phyloP scores from a whole-genome alignment of 2,113 vertebrate species.

The Syngnathus typhle region DNA sequence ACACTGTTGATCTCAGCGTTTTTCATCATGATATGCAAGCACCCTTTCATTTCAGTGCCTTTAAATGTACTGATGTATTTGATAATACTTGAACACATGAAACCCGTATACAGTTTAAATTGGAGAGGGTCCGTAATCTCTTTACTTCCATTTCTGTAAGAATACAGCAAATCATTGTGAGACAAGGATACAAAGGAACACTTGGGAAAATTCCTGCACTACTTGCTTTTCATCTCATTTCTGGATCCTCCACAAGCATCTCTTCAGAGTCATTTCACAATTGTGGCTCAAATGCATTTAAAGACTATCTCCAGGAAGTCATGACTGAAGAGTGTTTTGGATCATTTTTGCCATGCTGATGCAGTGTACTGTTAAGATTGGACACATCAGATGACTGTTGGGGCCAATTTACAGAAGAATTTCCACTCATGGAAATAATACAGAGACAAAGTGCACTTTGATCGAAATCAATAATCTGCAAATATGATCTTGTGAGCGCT shows the following conservation, averaged over 20 bases:
- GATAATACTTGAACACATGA: too few species aligned
- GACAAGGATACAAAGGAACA: background rate
- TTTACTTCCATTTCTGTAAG: background rate
- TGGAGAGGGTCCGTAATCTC: background rate
- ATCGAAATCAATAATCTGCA: slow-evolving; percentile 37
- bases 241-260: background rate
- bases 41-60: too few species aligned
- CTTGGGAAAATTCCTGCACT: background rate
- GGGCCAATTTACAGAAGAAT: slow-evolving; percentile 28
- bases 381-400: slow-evolving; percentile 11
- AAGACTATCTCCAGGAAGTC: slow-evolving; percentile 44
- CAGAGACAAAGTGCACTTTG: slow-evolving; percentile 21
- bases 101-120: background rate
- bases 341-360: background rate
- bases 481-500: slow-evolving; percentile 30
- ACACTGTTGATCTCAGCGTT: too few species aligned
- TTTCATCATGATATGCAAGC: too few species aligned
- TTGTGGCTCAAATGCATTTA: slow-evolving; percentile 43
- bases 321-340: slow-evolving; percentile 9
- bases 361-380: slow-evolving; percentile 2
- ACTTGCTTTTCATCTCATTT: background rate
- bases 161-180: background rate
- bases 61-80: too few species aligned
- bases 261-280: slow-evolving; percentile 4
- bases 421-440: slow-evolving; percentile 22